Conservation (phyloP, 37 sponge, comb jelly and placozoan genomes). For the Bolinopsis microptera region DNA sequence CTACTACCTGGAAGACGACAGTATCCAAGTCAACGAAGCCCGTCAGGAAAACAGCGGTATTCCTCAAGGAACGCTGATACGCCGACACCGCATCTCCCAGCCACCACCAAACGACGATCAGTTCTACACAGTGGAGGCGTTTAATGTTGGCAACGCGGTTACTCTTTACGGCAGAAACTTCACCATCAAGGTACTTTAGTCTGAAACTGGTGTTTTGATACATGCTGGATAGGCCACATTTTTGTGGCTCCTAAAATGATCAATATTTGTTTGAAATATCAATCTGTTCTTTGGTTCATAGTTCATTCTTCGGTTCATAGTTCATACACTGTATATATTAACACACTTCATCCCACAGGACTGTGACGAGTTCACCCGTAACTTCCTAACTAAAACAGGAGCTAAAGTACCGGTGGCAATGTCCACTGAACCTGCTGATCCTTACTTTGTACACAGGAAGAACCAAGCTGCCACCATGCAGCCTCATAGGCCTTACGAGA, state of each 20-base stretch:
- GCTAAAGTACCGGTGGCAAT: conserved; percentile 71
- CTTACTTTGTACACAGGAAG: conserved; percentile 74
- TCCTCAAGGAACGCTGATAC: conserved; percentile 94
- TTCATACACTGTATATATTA: too few species aligned
- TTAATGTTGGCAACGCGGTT: conserved; percentile 84
- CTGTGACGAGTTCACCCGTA: conserved; percentile 93
- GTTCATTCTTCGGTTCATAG: not conserved
- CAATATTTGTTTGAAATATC: too few species aligned
- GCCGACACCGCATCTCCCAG: conserved; percentile 90
- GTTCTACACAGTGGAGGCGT: conserved; percentile 92
- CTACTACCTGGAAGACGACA: conserved; percentile 98
- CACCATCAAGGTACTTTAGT: conserved; percentile 84
- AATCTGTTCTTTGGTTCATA: too few species aligned
- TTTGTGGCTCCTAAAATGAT: not conserved
- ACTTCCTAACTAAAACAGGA: conserved; percentile 87
- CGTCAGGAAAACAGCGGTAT: conserved; percentile 88
- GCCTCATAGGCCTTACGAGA: conserved; percentile 95
- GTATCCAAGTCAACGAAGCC: conserved; percentile 84
- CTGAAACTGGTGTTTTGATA: too few species aligned
- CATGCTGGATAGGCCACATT: not conserved
- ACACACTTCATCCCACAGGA: too few species aligned
- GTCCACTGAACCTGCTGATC: conserved; percentile 73
- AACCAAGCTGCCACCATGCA: conserved; percentile 83
- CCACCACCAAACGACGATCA: conserved; percentile 88
- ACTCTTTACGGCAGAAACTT: conserved; percentile 79